Evolutionary conservation across 2,797 vertebrate genomes (phyloP).

Genomic region (Eleutherodactylus coqui): DNA sequence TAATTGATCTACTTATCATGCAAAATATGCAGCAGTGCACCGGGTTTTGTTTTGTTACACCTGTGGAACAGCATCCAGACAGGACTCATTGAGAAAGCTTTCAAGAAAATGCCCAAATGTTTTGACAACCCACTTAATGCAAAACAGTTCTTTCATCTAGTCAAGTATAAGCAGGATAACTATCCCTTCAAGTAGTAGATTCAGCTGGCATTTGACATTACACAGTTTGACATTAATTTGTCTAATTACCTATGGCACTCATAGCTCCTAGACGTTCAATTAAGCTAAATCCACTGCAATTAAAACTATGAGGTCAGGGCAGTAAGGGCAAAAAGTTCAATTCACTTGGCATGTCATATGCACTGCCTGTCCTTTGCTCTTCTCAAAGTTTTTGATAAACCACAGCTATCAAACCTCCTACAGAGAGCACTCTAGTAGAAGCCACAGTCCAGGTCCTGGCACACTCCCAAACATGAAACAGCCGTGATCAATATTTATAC

Average conservation of each 20-base stretch:
- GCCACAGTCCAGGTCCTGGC: constrained; percentile 23
- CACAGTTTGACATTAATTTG: constrained; percentile 63
- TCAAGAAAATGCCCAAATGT: constrained; percentile 55
- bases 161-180: constrained; percentile 54
- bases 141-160: constrained; percentile 50
- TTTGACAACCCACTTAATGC: constrained; percentile 59
- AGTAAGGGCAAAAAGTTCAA: constrained; percentile 45
- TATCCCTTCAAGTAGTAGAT: constrained; percentile 60
- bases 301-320: constrained; percentile 48
- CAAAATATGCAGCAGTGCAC: constrained; percentile 1
- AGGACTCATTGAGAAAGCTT: constrained; percentile 37
- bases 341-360: constrained; percentile 39
- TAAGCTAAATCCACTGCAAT: constrained; percentile 53
- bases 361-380: constrained; percentile 30
- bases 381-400: constrained; percentile 37
- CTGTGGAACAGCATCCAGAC: constrained; percentile 50
- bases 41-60: constrained; percentile 21
- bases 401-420: constrained; percentile 10
- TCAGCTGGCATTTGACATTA: constrained; percentile 63
- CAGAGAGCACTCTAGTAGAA: not conserved
- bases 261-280: constrained; percentile 58
- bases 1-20: not conserved
- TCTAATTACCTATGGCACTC: constrained; percentile 61
- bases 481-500: constrained; percentile 31
- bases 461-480: constrained; percentile 23